Percentiles rank a stretch among this genome's conserved stretches.
phyloP scores from a whole-genome alignment of 2,113 vertebrate genomes.

The Raja brachyura region DNA sequence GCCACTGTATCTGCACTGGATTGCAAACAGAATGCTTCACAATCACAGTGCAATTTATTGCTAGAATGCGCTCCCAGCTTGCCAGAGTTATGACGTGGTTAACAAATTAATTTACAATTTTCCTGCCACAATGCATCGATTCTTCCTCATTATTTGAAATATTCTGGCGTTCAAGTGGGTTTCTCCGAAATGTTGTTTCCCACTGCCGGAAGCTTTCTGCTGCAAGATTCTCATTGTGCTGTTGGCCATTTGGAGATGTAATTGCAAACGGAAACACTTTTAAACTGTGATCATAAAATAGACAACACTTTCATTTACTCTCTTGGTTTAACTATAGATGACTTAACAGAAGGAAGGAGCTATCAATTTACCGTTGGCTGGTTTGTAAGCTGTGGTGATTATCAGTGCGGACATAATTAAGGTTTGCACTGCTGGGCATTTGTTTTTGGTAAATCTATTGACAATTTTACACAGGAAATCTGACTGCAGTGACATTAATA shows the following conservation, averaged over 20 bases:
- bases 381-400: neutral
- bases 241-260: neutral
- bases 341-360: neutral
- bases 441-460: neutral
- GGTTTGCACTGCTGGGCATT: neutral
- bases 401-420: neutral
- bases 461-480: neutral
- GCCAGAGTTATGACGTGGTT: neutral
- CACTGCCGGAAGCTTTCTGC: neutral
- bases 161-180: neutral
- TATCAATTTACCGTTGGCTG: neutral
- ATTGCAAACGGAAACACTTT: neutral
- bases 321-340: neutral
- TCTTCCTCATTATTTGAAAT: neutral
- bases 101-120: neutral
- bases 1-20: neutral
- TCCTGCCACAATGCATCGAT: neutral
- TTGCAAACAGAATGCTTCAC: neutral
- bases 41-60: neutral
- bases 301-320: neutral
- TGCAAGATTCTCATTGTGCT: neutral
- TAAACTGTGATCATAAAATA: neutral
- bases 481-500: slow-evolving; percentile 6
- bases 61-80: neutral
- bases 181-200: neutral